Conservation (phyloP, 2,113 vertebrate genomes). For the Girardinichthys multiradiatus region DNA sequence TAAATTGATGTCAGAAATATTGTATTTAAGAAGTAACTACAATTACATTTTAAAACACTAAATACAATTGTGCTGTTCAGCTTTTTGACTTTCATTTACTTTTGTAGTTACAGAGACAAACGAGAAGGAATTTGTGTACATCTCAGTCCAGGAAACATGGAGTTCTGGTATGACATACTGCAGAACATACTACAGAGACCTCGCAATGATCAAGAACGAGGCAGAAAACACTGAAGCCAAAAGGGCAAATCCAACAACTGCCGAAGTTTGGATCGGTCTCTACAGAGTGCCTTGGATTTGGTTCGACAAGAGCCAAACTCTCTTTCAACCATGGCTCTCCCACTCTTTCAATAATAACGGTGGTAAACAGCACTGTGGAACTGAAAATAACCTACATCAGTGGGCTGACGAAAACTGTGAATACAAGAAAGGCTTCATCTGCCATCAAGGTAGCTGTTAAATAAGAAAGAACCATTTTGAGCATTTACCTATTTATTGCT, state of each 20-base stretch:
- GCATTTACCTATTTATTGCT: too few relatives aligned
- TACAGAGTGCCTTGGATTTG: conserved; percentile 27
- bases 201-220: conserved; percentile 13
- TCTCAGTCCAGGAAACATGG: fast-evolving
- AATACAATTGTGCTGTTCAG: not conserved
- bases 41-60: too few relatives aligned
- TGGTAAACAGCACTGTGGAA: not conserved
- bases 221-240: not conserved
- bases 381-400: fast-evolving
- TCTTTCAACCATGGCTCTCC: not conserved
- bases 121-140: not conserved
- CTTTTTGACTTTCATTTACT: not conserved
- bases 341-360: fast-evolving
- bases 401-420: not conserved
- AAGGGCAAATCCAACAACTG: fast-evolving
- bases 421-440: fast-evolving
- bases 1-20: too few relatives aligned
- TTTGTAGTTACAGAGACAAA: conserved; percentile 6
- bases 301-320: conserved; percentile 21
- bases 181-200: conserved; percentile 5
- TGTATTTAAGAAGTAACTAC: too few relatives aligned
- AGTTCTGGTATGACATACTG: not conserved
- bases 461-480: too few relatives aligned
- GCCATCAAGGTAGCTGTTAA: conserved; percentile 27
- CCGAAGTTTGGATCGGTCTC: conserved; percentile 23